Evolutionary conservation across 2,113 vertebrate species (phyloP), one percentile per base, ranked within the genome.

Genomic region (Cygnus atratus): DNA sequence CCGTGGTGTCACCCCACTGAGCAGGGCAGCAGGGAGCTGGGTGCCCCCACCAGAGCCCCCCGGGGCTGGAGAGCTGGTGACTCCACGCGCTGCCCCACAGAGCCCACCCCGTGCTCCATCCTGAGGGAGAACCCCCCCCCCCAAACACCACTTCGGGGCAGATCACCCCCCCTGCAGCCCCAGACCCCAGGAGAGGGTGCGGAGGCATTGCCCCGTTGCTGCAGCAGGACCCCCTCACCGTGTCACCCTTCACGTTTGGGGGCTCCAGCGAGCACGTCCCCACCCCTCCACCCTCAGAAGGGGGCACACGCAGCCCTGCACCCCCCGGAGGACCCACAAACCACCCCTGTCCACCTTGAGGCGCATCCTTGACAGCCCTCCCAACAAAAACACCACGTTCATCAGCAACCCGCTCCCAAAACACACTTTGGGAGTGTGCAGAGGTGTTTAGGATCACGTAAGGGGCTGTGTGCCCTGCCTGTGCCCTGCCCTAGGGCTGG

Each of bases 271-370:
- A 68, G 54, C 54, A 52, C 15, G 17, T 37, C 31, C 4, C 5
- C 35, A 17, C 61, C 35, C 61, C 46, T 50, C 67, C n/a, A 19
- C 20, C 24, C 59, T 18, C 19, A 35, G n/a, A 8, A 54, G 31
- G 70, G 1, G 29, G 29, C 25, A 16, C 25, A 9, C 0, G 0
- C 18, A 26, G 68, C 26, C 19, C 62, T 4, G 1, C 41, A 16
- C 17, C 44, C 37, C 81, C 19, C 37, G 35, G 33, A 11, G 31
- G 43, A 61, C 21, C 5, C 24, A 31, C 46, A 55, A n/a, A 66
- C 41, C 59, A 11, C 0, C 4, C 25, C 4, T 66, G 7, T 8
- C 18, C 25, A 57, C 13, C 43, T 28, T 8, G 39, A 11, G 33
- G 31, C 35, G 4, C 0, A 0, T 50, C 61, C 65, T 55, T 35